Evolutionary conservation across 2,888 invertebrate genomes (phyloP).

Genomic region (Maniola hyperantus): DNA sequence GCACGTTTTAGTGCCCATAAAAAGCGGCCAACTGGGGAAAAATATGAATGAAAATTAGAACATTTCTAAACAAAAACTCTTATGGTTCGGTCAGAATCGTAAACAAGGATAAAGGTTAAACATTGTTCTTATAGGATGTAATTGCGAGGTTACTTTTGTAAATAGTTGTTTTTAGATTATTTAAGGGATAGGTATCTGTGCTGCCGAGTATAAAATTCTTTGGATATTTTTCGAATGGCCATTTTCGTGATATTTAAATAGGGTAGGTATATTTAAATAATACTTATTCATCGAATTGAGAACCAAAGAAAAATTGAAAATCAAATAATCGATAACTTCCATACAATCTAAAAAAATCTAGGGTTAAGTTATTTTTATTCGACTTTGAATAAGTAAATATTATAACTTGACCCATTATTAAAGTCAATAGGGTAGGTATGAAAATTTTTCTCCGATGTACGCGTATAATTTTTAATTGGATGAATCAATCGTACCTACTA

Average conservation of each 20-base stretch:
- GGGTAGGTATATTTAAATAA: not conserved
- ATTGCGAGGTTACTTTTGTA: conserved; percentile 4
- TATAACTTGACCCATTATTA: no score
- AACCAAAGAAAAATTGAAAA: no score
- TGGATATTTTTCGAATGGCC: not conserved
- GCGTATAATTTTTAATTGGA: no score
- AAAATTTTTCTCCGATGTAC: no score
- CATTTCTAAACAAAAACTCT: conserved; percentile 36
- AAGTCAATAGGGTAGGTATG: no score
- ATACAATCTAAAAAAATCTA: no score
- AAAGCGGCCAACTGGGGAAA: conserved; percentile 30
- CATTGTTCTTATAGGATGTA: conserved; percentile 23
- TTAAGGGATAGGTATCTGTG: not conserved
- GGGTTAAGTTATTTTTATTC: no score
- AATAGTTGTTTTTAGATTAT: not conserved
- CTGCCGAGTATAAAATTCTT: not conserved
- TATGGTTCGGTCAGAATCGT: conserved; percentile 29
- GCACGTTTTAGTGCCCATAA: conserved; percentile 36
- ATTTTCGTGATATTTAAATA: not conserved
- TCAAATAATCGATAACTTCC: no score
- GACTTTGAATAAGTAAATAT: no score
- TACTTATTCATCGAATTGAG: not conserved
- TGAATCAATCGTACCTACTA: no score
- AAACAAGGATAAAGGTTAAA: conserved; percentile 33
- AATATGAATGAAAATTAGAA: conserved; percentile 39